Evolutionary conservation across 2,888 invertebrate species (phyloP), one percentile per base, ranked within the genome.

Genomic region (Eilema griseolum): DNA sequence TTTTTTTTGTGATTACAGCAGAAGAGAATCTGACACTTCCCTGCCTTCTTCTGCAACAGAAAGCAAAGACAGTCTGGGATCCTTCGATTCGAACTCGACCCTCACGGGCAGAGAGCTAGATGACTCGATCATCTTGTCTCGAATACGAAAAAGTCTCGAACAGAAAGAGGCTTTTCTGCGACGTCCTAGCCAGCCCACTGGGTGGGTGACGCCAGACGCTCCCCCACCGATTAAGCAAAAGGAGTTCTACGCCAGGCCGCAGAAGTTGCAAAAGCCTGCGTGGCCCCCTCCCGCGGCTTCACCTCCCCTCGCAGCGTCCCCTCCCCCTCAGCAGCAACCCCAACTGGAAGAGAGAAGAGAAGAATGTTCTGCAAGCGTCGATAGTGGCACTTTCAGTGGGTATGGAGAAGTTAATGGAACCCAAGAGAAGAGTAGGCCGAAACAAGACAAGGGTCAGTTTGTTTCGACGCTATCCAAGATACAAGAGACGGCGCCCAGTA

Each of bases 161-260:
- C 98, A 98, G 88, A 98, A 98, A 90, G 98, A 98, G 89, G 98
- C 98, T 85, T 98, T 98, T 91, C 95, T 98, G 72, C 96, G 97
- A 88, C 96, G 97, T 80, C 97, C 97, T 84, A 97, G 95, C 89
- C 96, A 96, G 84, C 97, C 97, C 31, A 96, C 95, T 69, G 96
- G 96, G 69, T 96, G 95, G 96, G 95, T 94, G 78, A 93, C 94
- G 46, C 95, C 95, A 4, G 96, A 95, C 65, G 93, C 91, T 68
- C 91, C 93, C 72, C 88, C 93, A 61, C 92, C 95, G 66, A 96
- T 96, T 59, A 96, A 96, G 76, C 96, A 96, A 73, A 96, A 96
- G 66, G 97, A 97, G 88, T 97, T 97, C 88, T 98, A 98, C 84
- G 97, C 97, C n/a, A 96, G 97, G 85, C 97, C 98, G 28, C 97